phyloP scores from a whole-genome alignment of 2,888 invertebrate species.

The Dasysyrphus tricinctus region DNA sequence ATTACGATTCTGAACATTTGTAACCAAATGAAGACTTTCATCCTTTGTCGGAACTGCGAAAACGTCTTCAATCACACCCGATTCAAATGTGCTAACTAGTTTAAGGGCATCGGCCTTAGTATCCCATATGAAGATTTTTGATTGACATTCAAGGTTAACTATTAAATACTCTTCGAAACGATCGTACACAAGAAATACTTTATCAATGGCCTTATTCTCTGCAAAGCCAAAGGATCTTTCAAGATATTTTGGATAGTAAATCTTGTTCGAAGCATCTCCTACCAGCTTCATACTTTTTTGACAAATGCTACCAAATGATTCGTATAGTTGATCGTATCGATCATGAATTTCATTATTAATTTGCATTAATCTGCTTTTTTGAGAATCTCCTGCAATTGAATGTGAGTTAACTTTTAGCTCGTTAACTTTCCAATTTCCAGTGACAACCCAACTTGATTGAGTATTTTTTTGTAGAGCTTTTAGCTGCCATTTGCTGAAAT shows the following conservation, averaged over 20 bases:
- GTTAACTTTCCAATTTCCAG: conserved; percentile 84
- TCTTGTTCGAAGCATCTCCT: conserved; percentile 80
- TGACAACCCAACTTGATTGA: conserved; percentile 82
- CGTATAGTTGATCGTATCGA: conserved; percentile 74
- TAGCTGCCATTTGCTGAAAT: conserved; percentile 83
- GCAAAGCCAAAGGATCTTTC: conserved; percentile 80
- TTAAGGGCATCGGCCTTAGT: conserved; percentile 78
- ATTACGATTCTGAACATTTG: conserved; percentile 77
- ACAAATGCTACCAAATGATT: conserved; percentile 79
- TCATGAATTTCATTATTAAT: conserved; percentile 26
- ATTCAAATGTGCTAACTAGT: conserved; percentile 79
- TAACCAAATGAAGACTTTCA: conserved; percentile 80
- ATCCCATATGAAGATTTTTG: conserved; percentile 83
- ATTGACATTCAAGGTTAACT: conserved; percentile 82
- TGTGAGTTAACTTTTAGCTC: conserved; percentile 81
- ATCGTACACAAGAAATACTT: conserved; percentile 75
- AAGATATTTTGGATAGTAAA: conserved; percentile 84
- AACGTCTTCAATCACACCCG: conserved; percentile 84
- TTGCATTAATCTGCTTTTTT: conserved; percentile 76
- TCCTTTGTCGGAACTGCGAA: conserved; percentile 79
- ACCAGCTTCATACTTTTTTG: conserved; percentile 79
- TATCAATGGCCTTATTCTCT: conserved; percentile 54
- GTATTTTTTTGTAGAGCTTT: conserved; percentile 81
- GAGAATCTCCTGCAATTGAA: conserved; percentile 76
- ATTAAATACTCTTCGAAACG: conserved; percentile 77